A percentile compares a stretch with the other conserved stretches of the same genome.
Conservation (phyloP, 1,140 invertebrate genomes). For the Drosophila tropicalis region DNA sequence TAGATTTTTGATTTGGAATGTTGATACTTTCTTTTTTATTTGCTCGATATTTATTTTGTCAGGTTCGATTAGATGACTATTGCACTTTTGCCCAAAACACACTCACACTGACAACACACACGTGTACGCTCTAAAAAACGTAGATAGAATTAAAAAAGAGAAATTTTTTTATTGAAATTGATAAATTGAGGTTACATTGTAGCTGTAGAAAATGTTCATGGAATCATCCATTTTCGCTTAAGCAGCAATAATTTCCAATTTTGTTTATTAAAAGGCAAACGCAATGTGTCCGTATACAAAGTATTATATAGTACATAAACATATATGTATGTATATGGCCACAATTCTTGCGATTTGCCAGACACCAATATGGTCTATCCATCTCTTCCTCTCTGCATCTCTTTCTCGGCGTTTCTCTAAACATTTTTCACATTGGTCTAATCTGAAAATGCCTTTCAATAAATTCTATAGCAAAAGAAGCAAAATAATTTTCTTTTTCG, state of each 20-base stretch:
- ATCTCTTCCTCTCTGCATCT: conserved; percentile 1
- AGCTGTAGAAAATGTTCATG: neutral
- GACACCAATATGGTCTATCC: conserved; percentile 31
- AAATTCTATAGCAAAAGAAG: conserved; percentile 45
- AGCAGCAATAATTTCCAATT: conserved; percentile 13
- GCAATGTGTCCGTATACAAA: neutral
- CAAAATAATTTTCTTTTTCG: neutral
- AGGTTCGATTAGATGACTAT: conserved; percentile 50
- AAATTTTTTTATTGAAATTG: conserved; percentile 7
- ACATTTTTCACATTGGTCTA: conserved; percentile 32
- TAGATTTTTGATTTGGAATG: conserved; percentile 17
- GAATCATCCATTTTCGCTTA: conserved; percentile 8
- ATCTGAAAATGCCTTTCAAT: conserved; percentile 38
- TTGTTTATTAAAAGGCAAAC: conserved; percentile 1
- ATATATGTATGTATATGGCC: conserved; percentile 23
- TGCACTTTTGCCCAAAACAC: conserved; percentile 52
- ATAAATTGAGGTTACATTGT: conserved; percentile 42
- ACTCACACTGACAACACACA: neutral
- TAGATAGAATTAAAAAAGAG: conserved; percentile 11
- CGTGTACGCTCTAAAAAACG: conserved; percentile 31
- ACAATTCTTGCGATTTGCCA: conserved; percentile 20
- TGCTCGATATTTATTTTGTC: conserved; percentile 15
- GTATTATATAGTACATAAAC: conserved; percentile 5
- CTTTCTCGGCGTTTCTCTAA: conserved; percentile 24
- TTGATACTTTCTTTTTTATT: neutral